phyloP scores from a whole-genome alignment of 2,113 vertebrate genomes.

The Conger conger region DNA sequence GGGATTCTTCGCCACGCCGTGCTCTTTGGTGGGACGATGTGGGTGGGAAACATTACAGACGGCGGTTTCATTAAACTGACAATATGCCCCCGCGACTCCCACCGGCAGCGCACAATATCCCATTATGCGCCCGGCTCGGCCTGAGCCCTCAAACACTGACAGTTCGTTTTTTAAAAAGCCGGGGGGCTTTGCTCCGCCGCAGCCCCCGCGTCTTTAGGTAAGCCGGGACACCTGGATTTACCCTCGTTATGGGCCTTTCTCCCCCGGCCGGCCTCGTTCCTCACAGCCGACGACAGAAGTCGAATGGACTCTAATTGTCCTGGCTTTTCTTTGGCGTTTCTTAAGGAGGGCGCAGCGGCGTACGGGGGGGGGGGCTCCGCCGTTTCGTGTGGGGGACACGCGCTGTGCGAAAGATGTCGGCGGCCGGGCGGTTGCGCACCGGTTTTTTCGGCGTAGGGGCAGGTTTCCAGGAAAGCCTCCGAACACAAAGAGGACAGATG shows the following conservation, averaged over 20 bases:
- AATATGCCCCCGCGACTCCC: not conserved
- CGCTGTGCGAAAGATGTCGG: not conserved
- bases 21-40: constrained; percentile 30
- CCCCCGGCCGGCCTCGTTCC: not conserved
- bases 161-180: not conserved
- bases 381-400: not conserved
- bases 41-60: constrained; percentile 31
- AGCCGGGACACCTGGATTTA: not conserved
- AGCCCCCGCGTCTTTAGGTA: not conserved
- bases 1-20: constrained; percentile 22
- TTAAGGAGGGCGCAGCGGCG: not conserved
- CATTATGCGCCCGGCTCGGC: not conserved
- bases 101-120: not conserved
- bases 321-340: not conserved
- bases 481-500: not conserved
- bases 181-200: not conserved
- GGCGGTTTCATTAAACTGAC: not conserved
- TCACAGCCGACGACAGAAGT: not conserved
- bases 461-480: not conserved
- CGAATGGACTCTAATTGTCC: not conserved
- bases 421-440: not conserved
- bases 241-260: not conserved
- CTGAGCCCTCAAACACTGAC: not conserved
- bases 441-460: not conserved
- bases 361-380: not conserved